Evolutionary conservation across 1,140 invertebrate genomes (phyloP).

Genomic region (Chymomyza costata): DNA sequence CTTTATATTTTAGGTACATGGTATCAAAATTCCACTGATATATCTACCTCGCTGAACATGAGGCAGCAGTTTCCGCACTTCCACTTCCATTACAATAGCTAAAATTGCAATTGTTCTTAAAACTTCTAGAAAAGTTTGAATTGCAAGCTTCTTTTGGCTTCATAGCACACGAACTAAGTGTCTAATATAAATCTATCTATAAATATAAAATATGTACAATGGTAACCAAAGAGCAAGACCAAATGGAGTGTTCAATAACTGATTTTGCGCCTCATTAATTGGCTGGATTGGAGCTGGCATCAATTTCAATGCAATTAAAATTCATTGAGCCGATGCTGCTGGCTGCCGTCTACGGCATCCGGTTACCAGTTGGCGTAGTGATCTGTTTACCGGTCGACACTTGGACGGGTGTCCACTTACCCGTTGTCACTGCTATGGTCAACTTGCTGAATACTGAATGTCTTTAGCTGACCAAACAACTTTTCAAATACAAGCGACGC

Average conservation of each 20-base stretch:
- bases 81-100: no score
- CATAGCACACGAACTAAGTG: no score
- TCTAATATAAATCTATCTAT: no score
- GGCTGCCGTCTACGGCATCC: slow-evolving; percentile 32
- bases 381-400: slow-evolving; percentile 48
- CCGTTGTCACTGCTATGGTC: slow-evolving; percentile 64
- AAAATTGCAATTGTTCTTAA: no score
- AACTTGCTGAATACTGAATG: no score
- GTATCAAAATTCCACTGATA: no score
- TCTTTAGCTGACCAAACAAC: slow-evolving; percentile 56
- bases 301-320: slow-evolving; percentile 58
- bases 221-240: slow-evolving; percentile 30
- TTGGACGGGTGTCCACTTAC: slow-evolving; percentile 23
- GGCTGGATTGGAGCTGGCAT: slow-evolving; percentile 27
- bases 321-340: slow-evolving; percentile 18
- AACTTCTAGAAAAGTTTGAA: no score
- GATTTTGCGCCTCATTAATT: slow-evolving; percentile 40
- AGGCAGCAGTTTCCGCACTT: no score
- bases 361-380: slow-evolving; percentile 38
- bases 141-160: no score
- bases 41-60: no score
- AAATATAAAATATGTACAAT: no score
- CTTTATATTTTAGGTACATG: no score
- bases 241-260: slow-evolving; percentile 52
- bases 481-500: slow-evolving; percentile 63